Evolutionary conservation across 2,113 vertebrate species (phyloP).

Genomic region (Bostrychus sinensis): DNA sequence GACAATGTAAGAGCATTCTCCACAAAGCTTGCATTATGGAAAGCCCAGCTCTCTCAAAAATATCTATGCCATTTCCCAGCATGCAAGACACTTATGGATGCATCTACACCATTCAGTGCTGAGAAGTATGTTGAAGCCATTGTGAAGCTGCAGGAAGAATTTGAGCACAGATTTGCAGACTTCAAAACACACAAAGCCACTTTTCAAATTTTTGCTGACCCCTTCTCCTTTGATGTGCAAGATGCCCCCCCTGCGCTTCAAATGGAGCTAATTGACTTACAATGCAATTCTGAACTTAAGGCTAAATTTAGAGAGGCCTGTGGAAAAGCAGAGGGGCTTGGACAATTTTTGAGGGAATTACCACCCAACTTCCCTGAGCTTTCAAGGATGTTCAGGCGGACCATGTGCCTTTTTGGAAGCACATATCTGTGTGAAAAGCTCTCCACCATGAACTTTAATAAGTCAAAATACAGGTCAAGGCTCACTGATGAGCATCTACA

Average conservation of each 20-base stretch:
- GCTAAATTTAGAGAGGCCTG: constrained; percentile 10
- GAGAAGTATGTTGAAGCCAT: no score
- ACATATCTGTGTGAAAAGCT: constrained; percentile 15
- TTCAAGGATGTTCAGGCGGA: background rate
- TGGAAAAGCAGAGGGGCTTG: constrained; percentile 9
- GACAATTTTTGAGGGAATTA: constrained; percentile 16
- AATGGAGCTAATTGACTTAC: no score
- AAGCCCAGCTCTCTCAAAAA: no score
- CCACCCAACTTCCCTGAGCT: constrained; percentile 5
- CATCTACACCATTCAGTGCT: no score
- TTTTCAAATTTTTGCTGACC: constrained; percentile 12
- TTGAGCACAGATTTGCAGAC: background rate
- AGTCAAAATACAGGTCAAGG: constrained; percentile 12
- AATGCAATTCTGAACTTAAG: constrained; percentile 16
- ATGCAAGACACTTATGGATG: no score
- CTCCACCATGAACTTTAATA: background rate
- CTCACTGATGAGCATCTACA: constrained; percentile 18
- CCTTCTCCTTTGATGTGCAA: no score
- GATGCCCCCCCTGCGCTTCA: no score
- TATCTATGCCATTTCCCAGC: no score
- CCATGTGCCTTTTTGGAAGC: constrained; percentile 19
- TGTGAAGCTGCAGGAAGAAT: no score
- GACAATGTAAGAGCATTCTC: no score
- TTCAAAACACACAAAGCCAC: constrained; percentile 9
- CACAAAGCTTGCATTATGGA: no score